Evolutionary conservation across 2,888 invertebrate species (phyloP).

Genomic region (Carcina quercana): DNA sequence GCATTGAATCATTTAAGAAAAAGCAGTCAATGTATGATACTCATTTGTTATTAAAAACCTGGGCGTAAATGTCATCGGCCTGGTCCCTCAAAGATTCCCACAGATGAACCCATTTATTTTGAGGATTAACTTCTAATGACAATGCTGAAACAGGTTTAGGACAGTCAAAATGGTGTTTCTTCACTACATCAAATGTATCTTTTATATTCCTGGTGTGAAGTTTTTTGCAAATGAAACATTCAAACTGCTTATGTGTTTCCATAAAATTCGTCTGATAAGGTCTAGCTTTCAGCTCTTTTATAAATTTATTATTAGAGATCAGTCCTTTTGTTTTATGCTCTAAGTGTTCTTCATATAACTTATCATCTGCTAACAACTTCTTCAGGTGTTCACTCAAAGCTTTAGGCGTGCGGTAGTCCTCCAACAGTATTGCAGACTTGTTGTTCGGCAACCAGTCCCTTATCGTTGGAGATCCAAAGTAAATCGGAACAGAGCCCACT

Average conservation of each 20-base stretch:
- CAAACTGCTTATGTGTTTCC: conserved; percentile 75
- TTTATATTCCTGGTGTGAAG: conserved; percentile 38
- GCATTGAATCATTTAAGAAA: too few species aligned
- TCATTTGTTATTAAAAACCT: too few species aligned
- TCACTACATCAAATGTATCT: conserved; percentile 34
- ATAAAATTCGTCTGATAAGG: conserved; percentile 47
- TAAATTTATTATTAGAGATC: conserved; percentile 65
- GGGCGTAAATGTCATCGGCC: too few species aligned
- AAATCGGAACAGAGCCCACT: conserved; percentile 87
- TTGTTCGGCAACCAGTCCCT: conserved; percentile 86
- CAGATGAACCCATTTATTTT: conserved; percentile 49
- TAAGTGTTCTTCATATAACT: conserved; percentile 78
- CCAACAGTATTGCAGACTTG: conserved; percentile 80
- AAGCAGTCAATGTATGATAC: too few species aligned
- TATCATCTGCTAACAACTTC: conserved; percentile 72
- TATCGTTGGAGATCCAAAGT: conserved; percentile 84
- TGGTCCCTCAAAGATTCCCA: conserved; percentile 35
- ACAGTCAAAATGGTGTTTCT: conserved; percentile 67
- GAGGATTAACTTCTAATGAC: conserved; percentile 39
- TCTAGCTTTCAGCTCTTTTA: conserved; percentile 55
- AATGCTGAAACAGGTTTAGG: conserved; percentile 61
- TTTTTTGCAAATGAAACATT: conserved; percentile 81
- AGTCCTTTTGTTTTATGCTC: conserved; percentile 76
- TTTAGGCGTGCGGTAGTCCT: conserved; percentile 78
- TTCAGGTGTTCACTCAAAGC: conserved; percentile 75